Evolutionary conservation across 2,113 vertebrate species (phyloP), one percentile per base, ranked within the genome.

Genomic region (Erythrolamprus reginae): DNA sequence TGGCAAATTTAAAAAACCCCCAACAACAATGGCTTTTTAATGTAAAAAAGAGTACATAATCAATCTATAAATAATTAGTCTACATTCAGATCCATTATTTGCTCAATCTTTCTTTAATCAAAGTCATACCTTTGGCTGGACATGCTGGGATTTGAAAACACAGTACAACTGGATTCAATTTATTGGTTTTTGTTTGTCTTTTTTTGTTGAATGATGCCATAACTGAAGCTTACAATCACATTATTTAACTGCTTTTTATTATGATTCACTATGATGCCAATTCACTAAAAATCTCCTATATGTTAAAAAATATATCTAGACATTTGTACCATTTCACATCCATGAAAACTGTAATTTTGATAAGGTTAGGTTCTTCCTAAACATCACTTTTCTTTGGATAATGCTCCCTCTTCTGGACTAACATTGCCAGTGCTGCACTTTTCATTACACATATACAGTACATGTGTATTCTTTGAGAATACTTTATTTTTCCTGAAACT

Each of bases 331-430:
- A 84, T n/a, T 38, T 12, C 10, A 51, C 5, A 48, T n/a, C 19
- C 7, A 12, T 6, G 8, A 45, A 86, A 86, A 86, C n/a, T 2
- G 15, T 26, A 52, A 38, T 70, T 86, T 24, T 61, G 56, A 58
- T 0, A 0, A 13, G 0, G 13, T 55, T 58, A 61, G 38, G 21
- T 26, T 33, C 9, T 23, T 70, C 38, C 4, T n/a, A 87, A n/a
- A 4, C 0, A 58, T 0, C 0, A 0, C 42, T 24, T 51, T 33
- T 33, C 0, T 0, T 8, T 0, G 5, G 9, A 50, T 50, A 0
- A 90, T 83, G 94, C 61, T 95, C 92, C 91, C 2, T 91, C 96
- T 96, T 93, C 95, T 93, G 95, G 95, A 24, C 91, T 3, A 0
- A 28, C 0, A 42, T 1, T 84, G 82, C 91, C 92, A 88, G 84